Percentiles rank a stretch among this genome's conserved stretches.
Conservation (phyloP, 35 echinoderm and acorn worm species). For the Hemicentrotus pulcherrimus region DNA sequence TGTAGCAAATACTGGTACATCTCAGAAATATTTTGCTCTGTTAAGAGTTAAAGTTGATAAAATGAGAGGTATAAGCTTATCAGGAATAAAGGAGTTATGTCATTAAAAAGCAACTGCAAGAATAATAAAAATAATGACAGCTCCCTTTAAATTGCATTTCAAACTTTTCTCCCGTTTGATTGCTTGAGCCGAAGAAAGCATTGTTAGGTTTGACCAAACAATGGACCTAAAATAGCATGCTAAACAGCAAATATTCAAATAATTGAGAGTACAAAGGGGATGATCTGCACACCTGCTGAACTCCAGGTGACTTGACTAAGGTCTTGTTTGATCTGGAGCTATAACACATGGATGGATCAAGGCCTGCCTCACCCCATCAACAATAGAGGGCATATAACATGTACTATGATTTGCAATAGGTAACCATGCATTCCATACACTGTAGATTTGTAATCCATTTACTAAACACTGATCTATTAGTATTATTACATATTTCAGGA, state of each 20-base stretch:
- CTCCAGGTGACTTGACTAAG: not conserved
- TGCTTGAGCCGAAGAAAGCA: not conserved
- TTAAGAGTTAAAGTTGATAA: too few species aligned
- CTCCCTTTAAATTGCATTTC: not conserved
- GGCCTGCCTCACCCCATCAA: not conserved
- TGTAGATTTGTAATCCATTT: not conserved
- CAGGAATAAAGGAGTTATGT: too few species aligned
- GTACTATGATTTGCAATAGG: not conserved
- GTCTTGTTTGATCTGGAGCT: not conserved
- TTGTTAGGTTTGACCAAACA: constrained; percentile 18
- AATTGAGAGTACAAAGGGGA: constrained; percentile 9
- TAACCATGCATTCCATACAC: not conserved
- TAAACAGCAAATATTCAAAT: constrained; percentile 14
- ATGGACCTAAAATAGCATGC: constrained; percentile 12
- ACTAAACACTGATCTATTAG: too few species aligned
- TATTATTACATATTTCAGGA: too few species aligned
- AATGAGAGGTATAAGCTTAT: too few species aligned
- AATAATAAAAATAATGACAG: not conserved
- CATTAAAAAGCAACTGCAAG: too few species aligned
- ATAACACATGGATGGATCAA: not conserved
- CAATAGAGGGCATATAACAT: not conserved
- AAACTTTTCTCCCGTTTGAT: not conserved
- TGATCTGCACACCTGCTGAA: not conserved
- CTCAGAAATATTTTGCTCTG: too few species aligned
- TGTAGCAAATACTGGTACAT: too few species aligned